Evolutionary conservation across 2,113 vertebrate genomes (phyloP), one percentile per base, ranked within the genome.

Genomic region (Bos javanicus): DNA sequence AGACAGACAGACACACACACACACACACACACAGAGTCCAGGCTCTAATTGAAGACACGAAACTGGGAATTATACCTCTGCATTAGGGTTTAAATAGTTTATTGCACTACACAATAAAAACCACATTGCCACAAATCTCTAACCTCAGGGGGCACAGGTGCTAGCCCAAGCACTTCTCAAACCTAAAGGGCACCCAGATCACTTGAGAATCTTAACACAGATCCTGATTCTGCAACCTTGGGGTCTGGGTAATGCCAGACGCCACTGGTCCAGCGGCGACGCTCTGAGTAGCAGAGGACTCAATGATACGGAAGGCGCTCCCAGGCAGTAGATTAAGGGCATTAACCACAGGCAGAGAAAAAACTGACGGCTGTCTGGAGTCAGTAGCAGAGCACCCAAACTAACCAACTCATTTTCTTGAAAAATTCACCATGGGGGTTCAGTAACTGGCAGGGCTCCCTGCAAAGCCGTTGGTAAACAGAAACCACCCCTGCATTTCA

Each of bases 401-500:
- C 64, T 17, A 87, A 80, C 28, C 71, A 64, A 39, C 30, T 80
- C 21, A 33, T 19, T 87, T 71, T 87, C 87, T 78, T 2, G 5
- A 82, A 78, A 97, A 94, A 71, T 85, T 88, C 91, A 91, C 59
- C 59, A 5, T 3, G 33, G 57, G 33, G 11, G 57, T 93, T 95
- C 93, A 33, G 82, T 56, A 71, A n/a, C 39, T 88, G 85, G 57
- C 84, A 90, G 30, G 39, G 84, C 87, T 74, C 59, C 87, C 87
- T 43, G 52, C 43, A 33, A 60, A 91, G 93, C 46, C 92, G 46
- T 81, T 39, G 92, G 92, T 92, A 89, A 94, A 33, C 36, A 76
- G 86, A 93, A 93, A 59, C 92, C 59, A 52, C 85, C 89, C 87
- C 67, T 60, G 86, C 81, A 81, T 80, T 97, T 98, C 93, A 96